Evolutionary conservation across 1,140 invertebrate species (phyloP).

Genomic region (Grapholita molesta): DNA sequence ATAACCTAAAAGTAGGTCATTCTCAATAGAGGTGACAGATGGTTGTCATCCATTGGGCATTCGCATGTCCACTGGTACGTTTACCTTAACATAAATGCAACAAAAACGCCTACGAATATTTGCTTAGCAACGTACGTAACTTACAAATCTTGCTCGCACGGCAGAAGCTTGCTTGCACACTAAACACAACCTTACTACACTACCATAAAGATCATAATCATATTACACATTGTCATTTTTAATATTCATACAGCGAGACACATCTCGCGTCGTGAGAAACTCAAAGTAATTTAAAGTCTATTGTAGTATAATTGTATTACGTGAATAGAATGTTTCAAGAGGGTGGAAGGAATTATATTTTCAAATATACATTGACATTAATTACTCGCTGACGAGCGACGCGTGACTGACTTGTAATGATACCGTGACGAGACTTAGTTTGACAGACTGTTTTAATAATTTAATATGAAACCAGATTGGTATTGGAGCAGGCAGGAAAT

Average conservation of each 20-base stretch:
- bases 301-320: conserved; percentile 54
- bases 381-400: conserved; percentile 7
- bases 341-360: conserved; percentile 39
- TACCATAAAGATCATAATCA: neutral
- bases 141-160: neutral
- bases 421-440: conserved; percentile 7
- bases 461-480: too few species aligned
- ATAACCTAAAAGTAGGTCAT: too few species aligned
- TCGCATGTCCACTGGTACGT: too few species aligned
- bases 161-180: neutral
- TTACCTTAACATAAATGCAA: neutral
- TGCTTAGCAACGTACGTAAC: neutral
- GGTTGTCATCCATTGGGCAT: too few species aligned
- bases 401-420: neutral
- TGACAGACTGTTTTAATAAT: neutral
- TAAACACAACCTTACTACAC: neutral
- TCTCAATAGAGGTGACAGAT: too few species aligned
- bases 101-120: neutral
- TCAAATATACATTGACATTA: conserved; percentile 37
- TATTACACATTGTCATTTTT: conserved; percentile 26
- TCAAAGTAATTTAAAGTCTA: conserved; percentile 46
- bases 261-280: conserved; percentile 32
- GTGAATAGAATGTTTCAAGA: conserved; percentile 32
- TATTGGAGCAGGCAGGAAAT: too few species aligned
- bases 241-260: conserved; percentile 44